Conservation (phyloP, 2,888 invertebrate genomes). For the Apoderus coryli region DNA sequence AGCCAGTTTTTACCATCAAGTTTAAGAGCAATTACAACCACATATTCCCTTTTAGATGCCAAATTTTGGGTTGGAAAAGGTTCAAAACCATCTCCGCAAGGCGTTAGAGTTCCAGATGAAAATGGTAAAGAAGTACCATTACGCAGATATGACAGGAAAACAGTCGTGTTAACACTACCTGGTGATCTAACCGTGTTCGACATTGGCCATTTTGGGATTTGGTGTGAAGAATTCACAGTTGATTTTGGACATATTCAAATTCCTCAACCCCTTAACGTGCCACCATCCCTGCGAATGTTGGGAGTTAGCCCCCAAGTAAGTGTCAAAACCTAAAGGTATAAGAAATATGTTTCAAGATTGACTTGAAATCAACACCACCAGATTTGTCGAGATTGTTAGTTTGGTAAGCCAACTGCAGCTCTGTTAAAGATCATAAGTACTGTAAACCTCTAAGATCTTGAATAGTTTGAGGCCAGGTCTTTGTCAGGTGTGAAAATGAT, state of each 20-base stretch:
- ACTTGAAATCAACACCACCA: too few species aligned
- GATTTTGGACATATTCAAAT: constrained; percentile 80
- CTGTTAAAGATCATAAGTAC: too few species aligned
- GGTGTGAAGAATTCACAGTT: constrained; percentile 88
- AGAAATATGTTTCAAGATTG: too few species aligned
- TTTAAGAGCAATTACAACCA: too few species aligned
- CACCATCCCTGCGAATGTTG: constrained; percentile 84
- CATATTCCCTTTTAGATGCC: constrained; percentile 53
- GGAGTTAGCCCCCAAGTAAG: constrained; percentile 89
- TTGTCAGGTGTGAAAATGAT: too few species aligned
- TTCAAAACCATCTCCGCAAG: constrained; percentile 64
- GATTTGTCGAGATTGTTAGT: too few species aligned
- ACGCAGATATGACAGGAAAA: constrained; percentile 69
- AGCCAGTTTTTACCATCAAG: too few species aligned
- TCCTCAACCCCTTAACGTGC: constrained; percentile 63
- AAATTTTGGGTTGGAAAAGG: constrained; percentile 90
- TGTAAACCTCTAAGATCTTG: too few species aligned
- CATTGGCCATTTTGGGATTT: constrained; percentile 83
- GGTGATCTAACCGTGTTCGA: constrained; percentile 82
- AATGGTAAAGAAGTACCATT: constrained; percentile 74
- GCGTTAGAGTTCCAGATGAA: constrained; percentile 78
- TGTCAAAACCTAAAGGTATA: too few species aligned
- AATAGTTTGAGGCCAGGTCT: too few species aligned
- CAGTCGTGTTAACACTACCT: constrained; percentile 78
- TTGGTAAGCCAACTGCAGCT: too few species aligned